Evolutionary conservation across 2,113 vertebrate genomes (phyloP).

Genomic region (Cyphomyrus discorhynchus): DNA sequence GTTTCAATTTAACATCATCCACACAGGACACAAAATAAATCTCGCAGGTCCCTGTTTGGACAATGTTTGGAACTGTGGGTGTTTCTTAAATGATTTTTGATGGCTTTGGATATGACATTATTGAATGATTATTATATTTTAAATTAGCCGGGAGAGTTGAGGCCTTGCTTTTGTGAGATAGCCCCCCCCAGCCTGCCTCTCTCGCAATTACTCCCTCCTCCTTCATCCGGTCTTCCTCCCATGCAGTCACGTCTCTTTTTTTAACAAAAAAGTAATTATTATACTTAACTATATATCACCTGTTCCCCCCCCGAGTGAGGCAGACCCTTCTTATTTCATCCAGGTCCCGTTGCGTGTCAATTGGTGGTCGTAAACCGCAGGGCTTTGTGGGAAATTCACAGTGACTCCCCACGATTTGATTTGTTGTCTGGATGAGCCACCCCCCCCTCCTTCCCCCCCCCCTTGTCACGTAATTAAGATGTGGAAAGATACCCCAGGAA

Average conservation of each 20-base stretch:
- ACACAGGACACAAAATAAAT: slow-evolving; percentile 51
- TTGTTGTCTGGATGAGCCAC: slow-evolving; percentile 5
- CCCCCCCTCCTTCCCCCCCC: neutral
- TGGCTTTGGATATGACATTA: neutral
- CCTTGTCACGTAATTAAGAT: slow-evolving; percentile 14
- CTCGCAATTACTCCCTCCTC: neutral
- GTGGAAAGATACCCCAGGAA: neutral
- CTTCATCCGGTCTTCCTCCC: neutral
- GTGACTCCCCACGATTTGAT: slow-evolving; percentile 11
- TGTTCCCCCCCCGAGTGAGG: neutral
- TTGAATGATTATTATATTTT: slow-evolving; percentile 16
- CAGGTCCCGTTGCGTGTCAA: neutral
- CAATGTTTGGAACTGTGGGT: slow-evolving; percentile 46
- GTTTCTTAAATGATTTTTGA: slow-evolving; percentile 17
- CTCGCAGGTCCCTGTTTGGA: slow-evolving; percentile 58
- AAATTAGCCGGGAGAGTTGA: neutral
- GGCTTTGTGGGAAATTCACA: slow-evolving; percentile 15
- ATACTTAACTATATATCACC: neutral
- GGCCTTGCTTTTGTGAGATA: neutral
- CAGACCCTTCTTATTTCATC: neutral
- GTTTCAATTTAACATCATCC: slow-evolving; percentile 52
- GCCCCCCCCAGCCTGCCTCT: neutral
- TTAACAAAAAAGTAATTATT: slow-evolving; percentile 3
- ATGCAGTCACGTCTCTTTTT: neutral
- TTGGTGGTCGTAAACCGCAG: neutral